phyloP scores from a whole-genome alignment of 2,797 vertebrate species.

The Momotus momota region DNA sequence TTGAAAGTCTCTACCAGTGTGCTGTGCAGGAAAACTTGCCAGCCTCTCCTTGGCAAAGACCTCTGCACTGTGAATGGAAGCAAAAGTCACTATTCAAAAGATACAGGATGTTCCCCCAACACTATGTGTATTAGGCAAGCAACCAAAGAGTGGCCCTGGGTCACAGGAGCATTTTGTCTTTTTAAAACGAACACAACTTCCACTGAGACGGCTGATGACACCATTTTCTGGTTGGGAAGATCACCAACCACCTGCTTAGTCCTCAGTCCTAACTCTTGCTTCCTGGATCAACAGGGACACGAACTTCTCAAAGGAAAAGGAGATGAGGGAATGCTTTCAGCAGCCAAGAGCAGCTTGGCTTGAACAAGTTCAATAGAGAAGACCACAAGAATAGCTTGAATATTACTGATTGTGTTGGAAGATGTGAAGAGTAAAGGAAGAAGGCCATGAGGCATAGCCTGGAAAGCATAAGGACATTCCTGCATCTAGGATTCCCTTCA shows the following conservation, averaged over 20 bases:
- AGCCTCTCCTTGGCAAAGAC: slow-evolving; percentile 6
- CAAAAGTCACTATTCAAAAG: slow-evolving; percentile 17
- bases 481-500: not conserved
- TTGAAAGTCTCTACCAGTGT: not conserved
- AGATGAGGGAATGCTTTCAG: not conserved
- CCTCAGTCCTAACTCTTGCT: not conserved
- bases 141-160: not conserved
- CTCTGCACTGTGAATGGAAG: slow-evolving; percentile 14
- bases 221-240: not conserved
- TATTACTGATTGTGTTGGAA: not conserved
- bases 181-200: not conserved
- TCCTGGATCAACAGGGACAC: not conserved
- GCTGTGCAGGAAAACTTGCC: slow-evolving; percentile 2
- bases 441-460: not conserved
- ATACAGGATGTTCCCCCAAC: not conserved
- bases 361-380: not conserved
- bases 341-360: not conserved
- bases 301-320: not conserved
- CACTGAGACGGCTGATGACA: not conserved
- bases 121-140: not conserved
- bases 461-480: not conserved
- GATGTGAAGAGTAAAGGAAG: not conserved
- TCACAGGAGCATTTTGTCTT: not conserved
- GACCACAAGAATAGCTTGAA: not conserved
- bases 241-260: not conserved